Percentiles rank a stretch among this genome's conserved stretches.
These are phyloP conservation scores for Lycia hirtaria DNA, from an alignment of 2,888 invertebrate species.

Conservation along the genomic window DNA sequence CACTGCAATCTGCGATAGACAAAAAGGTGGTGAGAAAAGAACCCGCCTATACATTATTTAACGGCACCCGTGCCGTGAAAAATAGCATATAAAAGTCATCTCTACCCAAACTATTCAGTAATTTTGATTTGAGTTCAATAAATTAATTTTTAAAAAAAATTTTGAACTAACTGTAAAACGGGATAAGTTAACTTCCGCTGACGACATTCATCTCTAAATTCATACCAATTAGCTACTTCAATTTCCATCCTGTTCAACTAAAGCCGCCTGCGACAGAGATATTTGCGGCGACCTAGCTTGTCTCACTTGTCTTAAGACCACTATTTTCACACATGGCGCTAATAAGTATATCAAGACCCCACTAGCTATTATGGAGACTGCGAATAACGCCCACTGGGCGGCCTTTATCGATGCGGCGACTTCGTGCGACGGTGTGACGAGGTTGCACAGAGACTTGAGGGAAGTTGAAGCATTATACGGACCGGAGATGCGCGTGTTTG, in stretches of 20 bases:
- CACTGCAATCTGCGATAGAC: too few relatives aligned
- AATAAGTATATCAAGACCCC: conserved; percentile 67
- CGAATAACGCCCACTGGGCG: conserved; percentile 73
- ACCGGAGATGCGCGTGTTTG: conserved; percentile 67
- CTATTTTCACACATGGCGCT: conserved; percentile 67
- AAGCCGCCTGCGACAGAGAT: conserved; percentile 69
- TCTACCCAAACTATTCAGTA: too few relatives aligned
- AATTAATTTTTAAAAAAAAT: too few relatives aligned
- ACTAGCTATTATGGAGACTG: conserved; percentile 66
- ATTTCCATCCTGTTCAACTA: conserved; percentile 55
- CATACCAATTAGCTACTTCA: neutral
- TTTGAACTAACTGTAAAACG: too few relatives aligned
- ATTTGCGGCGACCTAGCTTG: conserved; percentile 59
- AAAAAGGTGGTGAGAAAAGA: too few relatives aligned
- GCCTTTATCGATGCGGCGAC: conserved; percentile 67
- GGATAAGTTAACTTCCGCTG: too few relatives aligned
- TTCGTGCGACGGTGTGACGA: conserved; percentile 48
- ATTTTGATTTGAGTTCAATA: too few relatives aligned
- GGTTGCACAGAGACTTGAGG: conserved; percentile 43
- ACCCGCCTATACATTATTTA: too few relatives aligned
- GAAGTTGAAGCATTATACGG: conserved; percentile 66
- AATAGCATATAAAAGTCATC: too few relatives aligned
- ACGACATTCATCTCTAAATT: too few relatives aligned
- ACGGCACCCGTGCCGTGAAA: too few relatives aligned
- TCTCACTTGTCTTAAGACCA: conserved; percentile 55